Evolutionary conservation across 2,797 vertebrate genomes (phyloP).

Genomic region (Centropyge bicolor): DNA sequence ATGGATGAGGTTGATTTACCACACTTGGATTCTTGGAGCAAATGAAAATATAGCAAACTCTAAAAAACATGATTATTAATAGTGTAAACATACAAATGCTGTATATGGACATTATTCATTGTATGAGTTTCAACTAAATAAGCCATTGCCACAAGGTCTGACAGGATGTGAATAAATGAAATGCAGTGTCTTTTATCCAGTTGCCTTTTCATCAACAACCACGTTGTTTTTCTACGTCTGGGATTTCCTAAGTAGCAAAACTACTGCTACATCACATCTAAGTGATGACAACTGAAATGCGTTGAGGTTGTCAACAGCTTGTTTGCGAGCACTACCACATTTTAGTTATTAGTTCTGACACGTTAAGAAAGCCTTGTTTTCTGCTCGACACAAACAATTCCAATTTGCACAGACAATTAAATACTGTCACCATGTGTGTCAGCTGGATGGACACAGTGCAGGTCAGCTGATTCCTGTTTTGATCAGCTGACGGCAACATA

Average conservation of each 20-base stretch:
- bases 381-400: not conserved
- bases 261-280: not conserved
- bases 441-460: not conserved
- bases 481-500: conserved; percentile 12
- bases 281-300: not conserved
- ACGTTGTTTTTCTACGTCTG: not conserved
- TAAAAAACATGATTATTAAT: not conserved
- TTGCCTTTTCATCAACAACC: not conserved
- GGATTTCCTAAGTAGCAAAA: not conserved
- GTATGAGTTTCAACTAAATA: not conserved
- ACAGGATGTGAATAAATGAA: not conserved
- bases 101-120: not conserved
- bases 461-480: conserved; percentile 19
- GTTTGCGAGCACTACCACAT: not conserved
- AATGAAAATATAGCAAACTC: not conserved
- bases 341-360: not conserved
- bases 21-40: not conserved
- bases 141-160: not conserved
- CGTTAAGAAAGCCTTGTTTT: not conserved
- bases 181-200: not conserved
- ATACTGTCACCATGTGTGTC: conserved; percentile 4
- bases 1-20: not conserved
- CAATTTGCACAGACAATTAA: not conserved
- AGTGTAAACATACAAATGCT: too few relatives aligned
- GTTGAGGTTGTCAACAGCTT: not conserved